Percentiles rank a stretch among this genome's conserved stretches.
These are phyloP conservation scores for Liopterus haemorrhoidalis DNA, from an alignment of 2,888 invertebrate genomes.

Conservation along the genomic window DNA sequence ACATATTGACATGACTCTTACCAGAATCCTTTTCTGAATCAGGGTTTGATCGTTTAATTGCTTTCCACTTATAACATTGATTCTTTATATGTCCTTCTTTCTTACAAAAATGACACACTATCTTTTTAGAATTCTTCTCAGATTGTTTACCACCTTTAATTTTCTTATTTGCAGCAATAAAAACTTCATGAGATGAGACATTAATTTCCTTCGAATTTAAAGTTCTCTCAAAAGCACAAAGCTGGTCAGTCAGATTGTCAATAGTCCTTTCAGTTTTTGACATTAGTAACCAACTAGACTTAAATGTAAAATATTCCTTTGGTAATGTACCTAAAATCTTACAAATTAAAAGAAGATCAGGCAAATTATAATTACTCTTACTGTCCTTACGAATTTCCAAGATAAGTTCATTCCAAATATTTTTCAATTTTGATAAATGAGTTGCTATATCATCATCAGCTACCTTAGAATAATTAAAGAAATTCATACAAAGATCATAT, in stretches of 20 bases:
- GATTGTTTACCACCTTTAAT: no score
- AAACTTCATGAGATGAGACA: slow-evolving; percentile 1
- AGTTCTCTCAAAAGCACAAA: slow-evolving; percentile 21
- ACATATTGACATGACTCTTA: neutral
- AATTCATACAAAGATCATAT: slow-evolving; percentile 27
- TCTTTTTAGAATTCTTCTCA: neutral
- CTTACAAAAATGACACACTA: slow-evolving; percentile 19
- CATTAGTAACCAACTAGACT: slow-evolving; percentile 18
- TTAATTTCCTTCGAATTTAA: neutral
- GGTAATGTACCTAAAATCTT: slow-evolving; percentile 20
- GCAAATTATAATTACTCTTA: slow-evolving; percentile 2
- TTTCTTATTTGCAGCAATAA: neutral
- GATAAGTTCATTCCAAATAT: slow-evolving; percentile 6
- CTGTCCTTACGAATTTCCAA: slow-evolving; percentile 5
- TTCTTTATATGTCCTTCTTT: slow-evolving; percentile 11
- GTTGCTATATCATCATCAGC: slow-evolving; percentile 24
- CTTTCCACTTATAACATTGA: slow-evolving; percentile 19
- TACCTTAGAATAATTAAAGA: slow-evolving; percentile 22
- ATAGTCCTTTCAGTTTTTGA: slow-evolving; percentile 18
- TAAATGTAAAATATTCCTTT: slow-evolving; percentile 19
- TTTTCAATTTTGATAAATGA: slow-evolving; percentile 20
- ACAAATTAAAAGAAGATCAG: slow-evolving; percentile 19
- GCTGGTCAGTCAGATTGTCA: slow-evolving; percentile 19
- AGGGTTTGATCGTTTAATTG: slow-evolving; percentile 17
- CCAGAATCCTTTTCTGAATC: neutral